Evolutionary conservation across 2,888 invertebrate species (phyloP).

Genomic region (Lysandra coridon): DNA sequence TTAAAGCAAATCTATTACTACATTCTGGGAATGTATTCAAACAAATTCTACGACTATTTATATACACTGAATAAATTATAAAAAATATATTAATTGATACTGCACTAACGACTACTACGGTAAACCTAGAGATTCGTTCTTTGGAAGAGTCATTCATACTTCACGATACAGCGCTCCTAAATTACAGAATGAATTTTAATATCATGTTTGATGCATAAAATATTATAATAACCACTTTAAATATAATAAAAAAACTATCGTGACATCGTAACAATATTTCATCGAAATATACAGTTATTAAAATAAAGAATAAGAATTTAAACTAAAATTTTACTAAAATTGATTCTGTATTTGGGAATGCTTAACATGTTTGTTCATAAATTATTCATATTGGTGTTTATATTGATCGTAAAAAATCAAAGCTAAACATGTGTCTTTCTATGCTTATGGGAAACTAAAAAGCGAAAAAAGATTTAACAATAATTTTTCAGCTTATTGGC

Average conservation of each 20-base stretch:
- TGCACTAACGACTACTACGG: conserved; percentile 42
- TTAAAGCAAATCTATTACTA: conserved; percentile 67
- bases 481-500: conserved; percentile 16
- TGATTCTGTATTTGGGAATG: neutral
- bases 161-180: neutral
- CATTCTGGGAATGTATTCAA: conserved; percentile 68
- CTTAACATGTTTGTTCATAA: neutral
- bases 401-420: neutral
- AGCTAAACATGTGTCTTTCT: neutral
- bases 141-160: conserved; percentile 45
- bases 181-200: conserved; percentile 14
- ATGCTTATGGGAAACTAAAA: neutral
- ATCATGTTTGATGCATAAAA: neutral
- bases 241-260: neutral
- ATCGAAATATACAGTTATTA: too few species aligned
- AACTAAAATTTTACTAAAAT: neutral
- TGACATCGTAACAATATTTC: neutral
- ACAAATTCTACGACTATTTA: conserved; percentile 54
- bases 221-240: neutral
- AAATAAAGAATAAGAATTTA: neutral
- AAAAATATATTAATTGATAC: conserved; percentile 57
- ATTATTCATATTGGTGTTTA: neutral
- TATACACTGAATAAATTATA: conserved; percentile 61
- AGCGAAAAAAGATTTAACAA: neutral
- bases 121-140: conserved; percentile 52